Conservation (phyloP, 2,888 invertebrate genomes). For the Ischnus inquisitorius region DNA sequence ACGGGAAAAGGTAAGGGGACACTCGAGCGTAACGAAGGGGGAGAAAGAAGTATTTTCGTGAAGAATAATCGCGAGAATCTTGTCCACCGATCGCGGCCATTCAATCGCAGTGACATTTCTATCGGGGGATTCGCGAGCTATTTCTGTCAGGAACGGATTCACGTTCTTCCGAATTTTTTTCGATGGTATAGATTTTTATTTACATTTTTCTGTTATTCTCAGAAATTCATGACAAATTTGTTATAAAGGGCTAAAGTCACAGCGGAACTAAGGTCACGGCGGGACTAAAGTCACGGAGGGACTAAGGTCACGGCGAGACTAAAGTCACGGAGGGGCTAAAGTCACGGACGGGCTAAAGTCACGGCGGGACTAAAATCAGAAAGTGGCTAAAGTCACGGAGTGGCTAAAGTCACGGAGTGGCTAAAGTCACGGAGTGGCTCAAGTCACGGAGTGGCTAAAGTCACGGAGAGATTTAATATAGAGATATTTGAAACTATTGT, state of each 20-base stretch:
- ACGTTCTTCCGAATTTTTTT: constrained; percentile 13
- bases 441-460: too few relatives aligned
- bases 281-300: too few relatives aligned
- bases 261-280: too few relatives aligned
- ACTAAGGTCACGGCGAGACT: too few relatives aligned
- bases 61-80: constrained; percentile 73
- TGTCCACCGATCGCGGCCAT: constrained; percentile 73
- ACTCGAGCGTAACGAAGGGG: constrained; percentile 69
- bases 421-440: too few relatives aligned
- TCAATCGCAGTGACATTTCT: constrained; percentile 33
- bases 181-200: constrained; percentile 68
- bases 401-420: too few relatives aligned
- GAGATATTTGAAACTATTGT: too few relatives aligned
- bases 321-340: too few relatives aligned
- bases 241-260: background rate
- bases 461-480: too few relatives aligned
- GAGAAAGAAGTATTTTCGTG: constrained; percentile 73
- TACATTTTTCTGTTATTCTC: constrained; percentile 1
- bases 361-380: too few relatives aligned
- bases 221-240: background rate
- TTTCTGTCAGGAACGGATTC: background rate
- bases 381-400: too few relatives aligned
- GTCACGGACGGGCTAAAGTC: too few relatives aligned
- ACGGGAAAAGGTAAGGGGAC: constrained; percentile 68
- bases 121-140: background rate